These are phyloP conservation scores for Centropus bengalensis DNA, from an alignment of 2,113 vertebrate genomes.

Conservation along the genomic window DNA sequence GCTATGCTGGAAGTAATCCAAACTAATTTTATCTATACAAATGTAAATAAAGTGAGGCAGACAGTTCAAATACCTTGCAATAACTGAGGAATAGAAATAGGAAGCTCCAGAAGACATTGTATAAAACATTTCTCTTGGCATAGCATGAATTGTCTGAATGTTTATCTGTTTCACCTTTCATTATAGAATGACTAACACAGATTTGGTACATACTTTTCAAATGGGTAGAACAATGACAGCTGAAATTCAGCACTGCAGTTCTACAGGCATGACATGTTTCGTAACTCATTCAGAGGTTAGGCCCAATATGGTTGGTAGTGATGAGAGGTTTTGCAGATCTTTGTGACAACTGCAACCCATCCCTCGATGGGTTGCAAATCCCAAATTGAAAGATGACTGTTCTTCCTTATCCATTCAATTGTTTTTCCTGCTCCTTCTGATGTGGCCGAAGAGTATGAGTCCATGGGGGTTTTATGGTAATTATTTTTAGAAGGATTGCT, in stretches of 20 bases:
- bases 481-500: not conserved
- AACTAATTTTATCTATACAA: not conserved
- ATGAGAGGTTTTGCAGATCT: not conserved
- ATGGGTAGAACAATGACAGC: not conserved
- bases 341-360: not conserved
- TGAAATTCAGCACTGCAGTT: not conserved
- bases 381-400: not conserved
- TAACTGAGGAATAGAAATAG: not conserved
- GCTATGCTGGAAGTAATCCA: not conserved
- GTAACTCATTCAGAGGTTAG: not conserved
- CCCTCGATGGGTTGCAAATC: no score
- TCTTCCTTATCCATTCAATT: not conserved
- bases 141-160: not conserved
- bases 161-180: not conserved
- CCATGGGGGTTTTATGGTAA: not conserved
- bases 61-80: not conserved
- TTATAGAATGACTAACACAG: not conserved
- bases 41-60: not conserved
- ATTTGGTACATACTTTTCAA: not conserved
- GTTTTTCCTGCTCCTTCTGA: not conserved
- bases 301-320: accelerated
- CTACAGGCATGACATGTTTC: not conserved
- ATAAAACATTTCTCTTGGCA: not conserved
- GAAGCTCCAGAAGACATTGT: not conserved
- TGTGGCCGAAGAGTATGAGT: not conserved